Base-by-base conservation (phyloP, 2,888 invertebrate species). In the Pollenia griseotomentosa region DNA sequence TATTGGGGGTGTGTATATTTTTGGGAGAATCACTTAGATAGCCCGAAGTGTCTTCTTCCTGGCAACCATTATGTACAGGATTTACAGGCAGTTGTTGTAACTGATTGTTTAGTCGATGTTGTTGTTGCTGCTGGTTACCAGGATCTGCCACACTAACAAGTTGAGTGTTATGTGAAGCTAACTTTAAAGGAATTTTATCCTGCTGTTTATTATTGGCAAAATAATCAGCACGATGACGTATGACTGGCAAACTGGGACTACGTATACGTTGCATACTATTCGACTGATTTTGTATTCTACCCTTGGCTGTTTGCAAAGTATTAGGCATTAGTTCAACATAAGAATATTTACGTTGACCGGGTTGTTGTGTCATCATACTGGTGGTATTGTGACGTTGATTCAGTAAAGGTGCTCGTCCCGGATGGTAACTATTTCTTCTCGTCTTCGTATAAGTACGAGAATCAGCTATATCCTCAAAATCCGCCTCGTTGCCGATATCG, bases 41-140 rank as follows among this genome's bases (percentile, higher is more conserved):
- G 53, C 97, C 97, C 46, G 97, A 97, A 78, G 97, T 97, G 91
- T 97, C 97, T 53, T 96, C 96, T 91, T 96, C 96, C 75, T 94
- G 95, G 91, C 93, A 92, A 93, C 93, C 93, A 44, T 88, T 88
- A 51, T 88, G 68, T 14, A 48, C 94, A 68, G 85, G 77, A 83
- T 85, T 88, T 40, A 68, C 68, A 51, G 77, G 77, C 89, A 94
- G 81, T 73, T 79, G 73, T 44, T 82, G 83, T 75, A 86, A 16
- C 90, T 91, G 89, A 90, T 89, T 88, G 90, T 90, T 89, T 91
- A 90, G 89, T 90, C 87, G 84, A 86, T 89, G 85, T 85, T 84
- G 87, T 59, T 74, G 75, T 73, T 81, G 87, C 88, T 83, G 88
- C 70, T 78, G 82, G 86, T 77, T 88, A 88, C 84, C 88, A 66